Conservation (phyloP, 1,140 invertebrate genomes). For the Panulirus ornatus region DNA sequence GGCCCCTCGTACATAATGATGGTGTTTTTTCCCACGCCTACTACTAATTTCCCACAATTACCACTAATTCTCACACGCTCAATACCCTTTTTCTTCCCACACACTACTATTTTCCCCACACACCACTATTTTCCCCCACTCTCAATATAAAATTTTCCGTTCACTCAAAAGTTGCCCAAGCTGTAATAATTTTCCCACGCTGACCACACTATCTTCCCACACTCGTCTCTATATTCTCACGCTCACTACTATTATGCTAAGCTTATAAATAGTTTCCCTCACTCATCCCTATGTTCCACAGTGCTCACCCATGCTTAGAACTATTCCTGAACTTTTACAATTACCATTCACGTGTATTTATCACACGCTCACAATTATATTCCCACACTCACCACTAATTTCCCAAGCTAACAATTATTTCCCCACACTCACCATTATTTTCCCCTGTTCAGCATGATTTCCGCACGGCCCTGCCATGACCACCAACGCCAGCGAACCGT, state of each 20-base stretch:
- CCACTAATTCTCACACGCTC: not conserved
- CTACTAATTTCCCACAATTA: not conserved
- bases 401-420: not conserved
- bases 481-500: no score
- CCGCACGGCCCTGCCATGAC: no score
- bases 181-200: not conserved
- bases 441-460: no score
- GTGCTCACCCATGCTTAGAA: no score
- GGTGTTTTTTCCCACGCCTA: not conserved
- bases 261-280: not conserved
- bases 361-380: not conserved
- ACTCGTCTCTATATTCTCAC: not conserved
- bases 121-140: no score
- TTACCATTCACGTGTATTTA: not conserved
- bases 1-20: constrained; percentile 58
- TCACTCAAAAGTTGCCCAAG: not conserved
- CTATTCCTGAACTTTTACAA: no score
- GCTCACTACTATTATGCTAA: not conserved
- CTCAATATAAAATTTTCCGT: no score
- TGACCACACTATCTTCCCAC: not conserved
- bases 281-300: no score
- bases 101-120: not conserved
- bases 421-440: not conserved
- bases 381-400: not conserved
- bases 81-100: not conserved